Conservation (phyloP, 2,113 vertebrate genomes). For the Tympanuchus pallidicinctus region DNA sequence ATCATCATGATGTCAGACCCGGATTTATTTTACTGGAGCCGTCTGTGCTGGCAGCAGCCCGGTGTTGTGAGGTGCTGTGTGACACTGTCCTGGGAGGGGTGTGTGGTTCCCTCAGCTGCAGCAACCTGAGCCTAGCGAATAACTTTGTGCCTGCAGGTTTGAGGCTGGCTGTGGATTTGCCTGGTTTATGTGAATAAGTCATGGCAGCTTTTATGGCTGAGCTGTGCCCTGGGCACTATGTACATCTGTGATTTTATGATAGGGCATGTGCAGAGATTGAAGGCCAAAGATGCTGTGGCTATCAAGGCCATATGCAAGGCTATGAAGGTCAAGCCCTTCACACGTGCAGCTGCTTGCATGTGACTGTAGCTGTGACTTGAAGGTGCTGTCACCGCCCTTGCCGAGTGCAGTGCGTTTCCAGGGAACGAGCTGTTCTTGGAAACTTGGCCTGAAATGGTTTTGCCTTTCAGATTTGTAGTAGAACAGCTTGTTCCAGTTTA, state of each 20-base stretch:
- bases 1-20: not conserved
- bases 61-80: accelerated
- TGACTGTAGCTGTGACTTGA: not conserved
- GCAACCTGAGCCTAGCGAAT: not conserved
- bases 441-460: not conserved
- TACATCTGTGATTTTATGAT: accelerated
- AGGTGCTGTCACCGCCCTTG: not conserved
- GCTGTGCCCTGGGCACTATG: not conserved
- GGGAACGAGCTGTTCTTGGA: not conserved
- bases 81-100: not conserved
- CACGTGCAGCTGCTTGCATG: not conserved
- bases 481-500: not conserved
- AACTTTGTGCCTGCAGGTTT: not conserved
- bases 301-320: accelerated
- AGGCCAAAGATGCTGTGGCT: not conserved
- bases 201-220: not conserved
- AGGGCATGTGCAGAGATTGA: accelerated
- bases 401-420: not conserved
- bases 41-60: not conserved
- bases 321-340: not conserved
- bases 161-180: not conserved
- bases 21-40: not conserved
- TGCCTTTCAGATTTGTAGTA: not conserved
- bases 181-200: not conserved
- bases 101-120: not conserved